Conservation (phyloP, 2,888 invertebrate species). For the Agrenia bidenticulata region DNA sequence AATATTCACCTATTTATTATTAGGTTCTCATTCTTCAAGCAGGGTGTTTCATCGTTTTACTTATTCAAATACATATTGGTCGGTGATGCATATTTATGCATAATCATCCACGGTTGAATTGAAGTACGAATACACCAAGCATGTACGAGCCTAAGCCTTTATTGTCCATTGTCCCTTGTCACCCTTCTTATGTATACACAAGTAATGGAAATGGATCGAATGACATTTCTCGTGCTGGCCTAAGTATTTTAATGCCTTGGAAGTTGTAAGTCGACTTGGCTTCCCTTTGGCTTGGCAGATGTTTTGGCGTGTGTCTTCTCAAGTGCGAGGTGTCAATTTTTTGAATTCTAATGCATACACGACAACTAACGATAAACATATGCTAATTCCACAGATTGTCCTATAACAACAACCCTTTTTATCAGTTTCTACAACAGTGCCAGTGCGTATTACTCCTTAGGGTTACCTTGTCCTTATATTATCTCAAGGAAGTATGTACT, state of each 20-base stretch:
- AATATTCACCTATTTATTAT: too few species aligned
- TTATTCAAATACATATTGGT: not conserved
- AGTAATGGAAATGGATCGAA: conserved; percentile 25
- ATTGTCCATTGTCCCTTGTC: conserved; percentile 1
- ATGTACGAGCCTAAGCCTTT: not conserved
- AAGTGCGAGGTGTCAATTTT: conserved; percentile 40
- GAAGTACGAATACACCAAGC: not conserved
- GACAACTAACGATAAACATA: not conserved
- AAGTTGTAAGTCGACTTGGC: not conserved
- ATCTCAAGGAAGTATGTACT: too few species aligned
- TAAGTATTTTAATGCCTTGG: not conserved
- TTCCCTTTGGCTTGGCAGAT: conserved; percentile 38
- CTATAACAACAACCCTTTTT: too few species aligned
- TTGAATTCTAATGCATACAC: conserved; percentile 19
- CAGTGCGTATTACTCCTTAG: too few species aligned
- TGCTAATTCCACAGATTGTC: conserved; percentile 4
- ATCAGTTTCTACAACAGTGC: too few species aligned
- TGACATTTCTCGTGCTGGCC: conserved; percentile 14
- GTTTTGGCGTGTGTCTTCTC: conserved; percentile 50
- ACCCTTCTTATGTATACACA: conserved; percentile 3
- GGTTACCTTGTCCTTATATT: too few species aligned
- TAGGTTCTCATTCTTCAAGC: too few species aligned
- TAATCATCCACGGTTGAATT: conserved; percentile 2
- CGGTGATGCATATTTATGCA: not conserved
- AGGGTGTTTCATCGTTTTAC: too few species aligned